Evolutionary conservation across 2,888 invertebrate genomes (phyloP).

Genomic region (Phalangium opilio): DNA sequence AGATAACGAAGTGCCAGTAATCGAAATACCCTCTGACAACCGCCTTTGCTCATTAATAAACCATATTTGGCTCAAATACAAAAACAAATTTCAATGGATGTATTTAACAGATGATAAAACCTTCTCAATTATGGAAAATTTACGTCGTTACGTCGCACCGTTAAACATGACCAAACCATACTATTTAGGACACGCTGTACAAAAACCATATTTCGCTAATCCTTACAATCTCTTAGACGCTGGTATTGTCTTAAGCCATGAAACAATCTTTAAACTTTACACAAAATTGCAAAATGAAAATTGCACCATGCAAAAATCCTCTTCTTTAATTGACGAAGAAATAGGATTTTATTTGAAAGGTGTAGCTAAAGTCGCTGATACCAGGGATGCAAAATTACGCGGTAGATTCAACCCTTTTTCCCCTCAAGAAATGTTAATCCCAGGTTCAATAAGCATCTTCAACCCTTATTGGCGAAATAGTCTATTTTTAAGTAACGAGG

Average conservation of each 20-base stretch:
- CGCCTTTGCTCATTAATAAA: conserved; percentile 20
- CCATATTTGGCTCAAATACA: conserved; percentile 14
- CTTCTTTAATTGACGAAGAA: conserved; percentile 19
- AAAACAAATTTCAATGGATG: conserved; percentile 21
- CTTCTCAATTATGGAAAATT: conserved; percentile 22
- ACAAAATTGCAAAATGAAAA: conserved; percentile 8
- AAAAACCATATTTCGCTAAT: conserved; percentile 17
- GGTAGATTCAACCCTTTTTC: conserved; percentile 23
- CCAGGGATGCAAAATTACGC: conserved; percentile 19
- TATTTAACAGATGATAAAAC: conserved; percentile 21
- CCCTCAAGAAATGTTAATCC: conserved; percentile 21
- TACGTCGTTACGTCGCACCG: conserved; percentile 22
- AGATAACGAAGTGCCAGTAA: conserved; percentile 19
- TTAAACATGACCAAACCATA: conserved; percentile 17
- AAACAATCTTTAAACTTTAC: conserved; percentile 11
- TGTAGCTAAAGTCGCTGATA: conserved; percentile 20
- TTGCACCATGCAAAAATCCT: conserved; percentile 5
- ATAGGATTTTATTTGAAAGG: conserved; percentile 20
- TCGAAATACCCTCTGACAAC: conserved; percentile 19
- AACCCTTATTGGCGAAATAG: conserved; percentile 23
- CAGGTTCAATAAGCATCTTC: conserved; percentile 22
- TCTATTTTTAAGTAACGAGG: conserved; percentile 21
- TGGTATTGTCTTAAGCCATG: conserved; percentile 21
- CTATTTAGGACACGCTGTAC: conserved; percentile 23
- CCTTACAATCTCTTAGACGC: conserved; percentile 22